phyloP scores from a whole-genome alignment of 2,113 vertebrate species.

The Macquaria australasica region DNA sequence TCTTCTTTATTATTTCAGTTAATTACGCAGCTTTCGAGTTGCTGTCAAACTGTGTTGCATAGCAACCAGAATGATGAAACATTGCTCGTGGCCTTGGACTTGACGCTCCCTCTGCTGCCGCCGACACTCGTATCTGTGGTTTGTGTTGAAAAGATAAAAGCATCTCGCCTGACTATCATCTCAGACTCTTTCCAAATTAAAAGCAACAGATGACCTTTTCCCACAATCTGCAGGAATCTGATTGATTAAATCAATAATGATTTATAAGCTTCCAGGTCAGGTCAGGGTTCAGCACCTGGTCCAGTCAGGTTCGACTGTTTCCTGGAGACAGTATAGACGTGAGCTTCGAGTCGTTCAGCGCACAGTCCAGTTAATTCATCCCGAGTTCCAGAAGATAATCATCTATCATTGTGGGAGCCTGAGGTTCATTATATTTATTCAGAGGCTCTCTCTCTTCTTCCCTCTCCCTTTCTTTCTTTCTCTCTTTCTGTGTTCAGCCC shows the following conservation, averaged over 20 bases:
- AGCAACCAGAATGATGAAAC: conserved; percentile 41
- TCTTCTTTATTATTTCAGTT: not conserved
- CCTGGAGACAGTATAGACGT: not conserved
- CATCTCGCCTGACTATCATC: not conserved
- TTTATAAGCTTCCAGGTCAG: not conserved
- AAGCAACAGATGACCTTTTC: not conserved
- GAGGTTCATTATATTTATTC: conserved; percentile 41
- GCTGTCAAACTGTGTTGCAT: conserved; percentile 46
- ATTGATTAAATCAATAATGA: not conserved
- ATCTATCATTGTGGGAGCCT: conserved; percentile 1
- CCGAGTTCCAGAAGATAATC: conserved; percentile 28
- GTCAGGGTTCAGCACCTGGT: not conserved
- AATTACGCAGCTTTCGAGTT: conserved; percentile 15
- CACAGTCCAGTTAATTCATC: not conserved
- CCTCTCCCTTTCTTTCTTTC: not conserved
- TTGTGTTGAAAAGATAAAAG: conserved; percentile 11
- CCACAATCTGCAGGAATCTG: not conserved
- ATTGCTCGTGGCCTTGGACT: not conserved
- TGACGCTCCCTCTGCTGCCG: not conserved
- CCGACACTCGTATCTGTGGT: not conserved
- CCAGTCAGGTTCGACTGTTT: not conserved
- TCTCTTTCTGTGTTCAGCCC: conserved; percentile 14
- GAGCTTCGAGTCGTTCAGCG: not conserved
- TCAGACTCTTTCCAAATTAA: not conserved
- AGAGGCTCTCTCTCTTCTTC: not conserved